Base-by-base conservation (phyloP, 2,888 invertebrate species). In the Cynaeus angustus region DNA sequence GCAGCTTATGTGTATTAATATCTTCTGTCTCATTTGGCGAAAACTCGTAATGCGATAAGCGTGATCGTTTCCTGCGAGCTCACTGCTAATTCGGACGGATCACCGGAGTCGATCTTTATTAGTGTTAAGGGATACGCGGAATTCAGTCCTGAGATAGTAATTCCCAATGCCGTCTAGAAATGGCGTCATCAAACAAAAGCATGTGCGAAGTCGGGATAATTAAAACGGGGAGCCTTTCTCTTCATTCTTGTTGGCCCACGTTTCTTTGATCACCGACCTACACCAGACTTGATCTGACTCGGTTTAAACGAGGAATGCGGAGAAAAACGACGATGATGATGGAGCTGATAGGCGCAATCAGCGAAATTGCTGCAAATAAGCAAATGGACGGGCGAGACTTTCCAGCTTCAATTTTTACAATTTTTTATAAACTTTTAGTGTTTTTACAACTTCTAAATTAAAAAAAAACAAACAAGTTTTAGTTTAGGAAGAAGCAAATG, bases 141-240 rank as follows among this genome's bases (percentile, higher is more conserved):
- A 77, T 78, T 77, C 77, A 71, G 73, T 73, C 72, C 71, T 71
- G 48, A 71, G 62, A 67, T 73, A 70, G 78, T 76, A 76, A 76
- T 78, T 77, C 73, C 73, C 74, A 74, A 73, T 75, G 74, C 73
- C 75, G 68, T 73, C 72, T 68, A 72, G 77, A 80, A 81, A 80
- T 80, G 79, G 80, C 81, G 78, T 79, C 79, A 79, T 80, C 79
- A 79, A 77, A 81, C 81, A 81, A 81, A 80, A 81, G 82, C 80
- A 80, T 81, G 81, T 80, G 79, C 79, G 78, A 79, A 76, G 76
- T 74, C 75, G 74, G 77, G 81, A 82, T 82, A 82, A 82, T 82
- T 82, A 82, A 82, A 82, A 80, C 78, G 81, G 79, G 79, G 72
- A 65, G 77, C 73, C 70, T 72, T 74, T 74, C 70, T 38, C 56